These are phyloP conservation scores for Ptychobarbus kaznakovi DNA, from an alignment of 2,797 vertebrate species.

Conservation along the genomic window DNA sequence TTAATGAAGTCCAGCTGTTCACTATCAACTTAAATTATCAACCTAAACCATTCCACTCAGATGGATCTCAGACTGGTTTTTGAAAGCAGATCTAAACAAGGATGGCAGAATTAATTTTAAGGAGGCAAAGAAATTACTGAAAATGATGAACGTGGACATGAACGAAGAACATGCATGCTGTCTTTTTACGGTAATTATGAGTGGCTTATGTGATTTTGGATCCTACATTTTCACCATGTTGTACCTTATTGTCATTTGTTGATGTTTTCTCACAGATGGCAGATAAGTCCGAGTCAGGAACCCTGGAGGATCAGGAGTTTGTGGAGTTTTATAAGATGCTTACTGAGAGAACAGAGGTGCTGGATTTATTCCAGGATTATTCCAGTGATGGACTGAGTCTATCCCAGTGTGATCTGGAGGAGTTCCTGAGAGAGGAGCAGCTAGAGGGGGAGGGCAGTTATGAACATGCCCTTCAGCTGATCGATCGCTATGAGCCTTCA, in stretches of 20 bases:
- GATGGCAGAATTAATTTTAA: slow-evolving; percentile 94
- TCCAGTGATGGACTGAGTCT: slow-evolving; percentile 89
- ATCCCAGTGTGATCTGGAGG: slow-evolving; percentile 86
- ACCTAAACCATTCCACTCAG: slow-evolving; percentile 76
- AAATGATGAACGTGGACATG: slow-evolving; percentile 97
- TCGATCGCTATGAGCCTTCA: slow-evolving; percentile 87
- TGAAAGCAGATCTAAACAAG: slow-evolving; percentile 93
- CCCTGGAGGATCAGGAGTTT: slow-evolving; percentile 90
- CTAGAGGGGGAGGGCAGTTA: slow-evolving; percentile 77
- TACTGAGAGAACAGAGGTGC: slow-evolving; percentile 88
- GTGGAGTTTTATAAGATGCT: slow-evolving; percentile 94
- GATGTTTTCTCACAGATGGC: slow-evolving; percentile 80
- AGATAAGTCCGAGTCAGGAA: slow-evolving; percentile 83
- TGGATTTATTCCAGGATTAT: slow-evolving; percentile 88
- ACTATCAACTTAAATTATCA: not conserved
- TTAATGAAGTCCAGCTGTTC: not conserved
- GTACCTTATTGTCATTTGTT: not conserved
- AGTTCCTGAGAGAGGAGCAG: slow-evolving; percentile 87
- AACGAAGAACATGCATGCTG: slow-evolving; percentile 85
- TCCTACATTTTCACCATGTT: not conserved
- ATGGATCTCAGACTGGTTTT: slow-evolving; percentile 95
- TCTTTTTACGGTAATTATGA: slow-evolving; percentile 86
- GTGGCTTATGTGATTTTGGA: not conserved
- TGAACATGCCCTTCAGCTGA: slow-evolving; percentile 84
- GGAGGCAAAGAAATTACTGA: slow-evolving; percentile 88